Percentiles rank a stretch among this genome's conserved stretches.
These are phyloP conservation scores for Cydia splendana DNA, from an alignment of 1,140 invertebrate species.

Conservation along the genomic window DNA sequence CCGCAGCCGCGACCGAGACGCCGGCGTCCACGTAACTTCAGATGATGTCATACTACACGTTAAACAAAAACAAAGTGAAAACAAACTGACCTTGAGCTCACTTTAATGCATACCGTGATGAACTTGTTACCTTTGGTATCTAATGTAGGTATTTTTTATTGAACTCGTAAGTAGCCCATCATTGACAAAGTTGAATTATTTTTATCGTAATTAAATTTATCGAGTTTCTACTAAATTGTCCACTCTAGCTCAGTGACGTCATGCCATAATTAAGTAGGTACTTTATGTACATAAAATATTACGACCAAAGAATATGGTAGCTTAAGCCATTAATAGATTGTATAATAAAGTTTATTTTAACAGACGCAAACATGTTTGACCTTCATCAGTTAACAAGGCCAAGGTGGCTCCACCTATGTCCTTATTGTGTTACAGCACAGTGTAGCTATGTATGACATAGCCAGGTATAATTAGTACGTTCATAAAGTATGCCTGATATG, in stretches of 20 bases:
- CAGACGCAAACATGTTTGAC: constrained; percentile 19
- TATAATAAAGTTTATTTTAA: constrained; percentile 15
- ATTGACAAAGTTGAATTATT: not conserved
- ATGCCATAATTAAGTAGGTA: not conserved
- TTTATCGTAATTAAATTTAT: not conserved
- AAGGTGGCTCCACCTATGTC: constrained; percentile 22
- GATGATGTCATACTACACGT: constrained; percentile 64
- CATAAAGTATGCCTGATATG: constrained; percentile 5
- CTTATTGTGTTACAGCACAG: not conserved
- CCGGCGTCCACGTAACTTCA: constrained; percentile 47
- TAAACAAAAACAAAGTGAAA: constrained; percentile 7
- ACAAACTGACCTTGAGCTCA: constrained; percentile 6
- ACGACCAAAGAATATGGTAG: not conserved
- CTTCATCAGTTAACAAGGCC: constrained; percentile 28
- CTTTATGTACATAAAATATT: not conserved
- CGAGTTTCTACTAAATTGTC: not conserved
- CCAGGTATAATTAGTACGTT: not conserved
- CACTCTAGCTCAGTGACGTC: not conserved
- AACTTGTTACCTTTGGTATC: constrained; percentile 12
- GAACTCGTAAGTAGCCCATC: not conserved
- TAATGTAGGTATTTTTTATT: constrained; percentile 12
- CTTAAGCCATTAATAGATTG: not conserved
- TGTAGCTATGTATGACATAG: not conserved
- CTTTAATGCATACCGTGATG: not conserved
- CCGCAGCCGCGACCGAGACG: constrained; percentile 49